Evolutionary conservation across 1,140 invertebrate genomes (phyloP), one percentile per base, ranked within the genome.

Genomic region (Drosophila teissieri): DNA sequence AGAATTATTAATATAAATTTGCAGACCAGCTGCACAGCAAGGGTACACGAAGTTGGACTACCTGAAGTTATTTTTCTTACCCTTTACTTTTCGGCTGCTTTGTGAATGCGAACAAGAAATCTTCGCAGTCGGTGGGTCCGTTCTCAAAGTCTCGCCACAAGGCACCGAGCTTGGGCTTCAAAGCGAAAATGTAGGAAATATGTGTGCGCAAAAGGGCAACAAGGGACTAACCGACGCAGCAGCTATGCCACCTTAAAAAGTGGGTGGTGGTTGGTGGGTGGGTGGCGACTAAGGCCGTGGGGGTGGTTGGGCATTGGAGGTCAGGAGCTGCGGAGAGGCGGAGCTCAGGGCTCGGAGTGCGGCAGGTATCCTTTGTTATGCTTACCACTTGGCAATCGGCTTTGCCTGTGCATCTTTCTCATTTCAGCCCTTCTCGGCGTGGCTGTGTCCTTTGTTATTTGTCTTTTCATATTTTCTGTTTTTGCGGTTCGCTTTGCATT

Each of bases 331-430:
- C 12, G 44, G 44, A 22, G n/a, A 7, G n/a, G 6, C 51, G 69
- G 61, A 60, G 52, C 17, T 51, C 10, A 6, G 27, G 4, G 49
- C 19, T 36, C 46, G 73, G 73, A 82, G 56, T 65, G 77, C 67
- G 73, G 84, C 84, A 84, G 84, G 85, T 89, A 85, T 89, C 77
- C 84, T 89, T 89, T 89, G 84, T 89, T 84, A 84, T 89, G 83
- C 84, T 88, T 84, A 84, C 83, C 83, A 89, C 80, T 88, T 89
- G 68, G 83, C 84, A 88, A 88, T 88, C 83, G 84, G 84, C 84
- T 88, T 88, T 88, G 79, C 69, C 58, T 52, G 73, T 73, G 69
- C 51, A 68, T 65, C 75, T 61, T 68, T 44, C 58, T 31, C 27
- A 49, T 37, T 55, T 44, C 45, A 64, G 19, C 40, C 51, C 42